Evolutionary conservation across 1,140 invertebrate genomes (phyloP), one percentile per base, ranked within the genome.

Genomic region (Heterodera schachtii): DNA sequence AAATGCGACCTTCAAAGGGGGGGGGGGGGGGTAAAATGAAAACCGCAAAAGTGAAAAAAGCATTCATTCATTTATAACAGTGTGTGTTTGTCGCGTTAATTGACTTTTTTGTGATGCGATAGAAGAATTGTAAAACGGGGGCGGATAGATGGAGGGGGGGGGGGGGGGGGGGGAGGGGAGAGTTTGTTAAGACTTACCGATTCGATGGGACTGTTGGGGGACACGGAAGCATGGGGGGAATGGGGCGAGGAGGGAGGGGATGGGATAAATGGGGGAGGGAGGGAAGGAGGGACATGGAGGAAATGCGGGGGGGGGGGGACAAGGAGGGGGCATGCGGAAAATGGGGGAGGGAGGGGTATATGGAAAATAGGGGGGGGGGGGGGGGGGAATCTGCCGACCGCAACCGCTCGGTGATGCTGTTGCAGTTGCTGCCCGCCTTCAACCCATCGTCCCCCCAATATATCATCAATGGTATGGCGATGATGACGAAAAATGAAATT

Each of bases 401-500:
- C 49, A 6, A 11, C 49, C 49, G 49, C 49, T 52, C 16, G 57
- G 13, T 19, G 57, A 5, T 60, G 13, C 57, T 60, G 57, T 16
- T 60, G 57, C 31, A 31, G 31, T 31, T 31, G 31, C 31, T 31
- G 31, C 31, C 31, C 31, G 31, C 31, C 31, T 31, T 31, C 31
- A 31, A 31, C 31, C 31, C 31, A 31, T 31, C 31, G 31, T 31
- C 0, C 31, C 31, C 31, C 31, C 31, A 31, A 31, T 31, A 31
- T 31, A 31, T 31, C 31, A 31, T 31, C 31, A 31, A 31, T 31
- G 31, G 31, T 31, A 31, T 31, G 31, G 31, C 31, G 31, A 16
- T 60, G 57, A 60, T 60, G 57, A 60, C 57, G 57, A 60, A 60
- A 60, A 60, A 60, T 16, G 57, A 60, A 60, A 60, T 60, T 60